Conservation (phyloP, 2,888 invertebrate species). For the Himalopsyche tibetana region DNA sequence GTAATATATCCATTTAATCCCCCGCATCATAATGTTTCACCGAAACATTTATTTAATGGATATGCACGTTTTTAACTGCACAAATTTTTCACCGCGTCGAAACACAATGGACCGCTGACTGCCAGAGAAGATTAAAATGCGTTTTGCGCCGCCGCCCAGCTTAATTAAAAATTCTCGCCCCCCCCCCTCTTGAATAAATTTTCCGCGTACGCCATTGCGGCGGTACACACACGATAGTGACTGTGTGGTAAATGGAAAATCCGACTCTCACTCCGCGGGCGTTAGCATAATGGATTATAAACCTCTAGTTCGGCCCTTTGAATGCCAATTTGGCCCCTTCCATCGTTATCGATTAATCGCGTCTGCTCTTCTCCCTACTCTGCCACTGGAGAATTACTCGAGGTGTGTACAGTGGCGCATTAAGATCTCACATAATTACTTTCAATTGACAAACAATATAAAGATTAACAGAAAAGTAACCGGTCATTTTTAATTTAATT, state of each 20-base stretch:
- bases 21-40: background rate
- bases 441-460: too few species aligned
- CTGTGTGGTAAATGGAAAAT: conserved; percentile 46
- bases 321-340: conserved; percentile 62
- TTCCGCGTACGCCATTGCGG: conserved; percentile 34
- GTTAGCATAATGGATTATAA: conserved; percentile 64
- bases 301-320: conserved; percentile 61
- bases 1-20: background rate
- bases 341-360: conserved; percentile 58
- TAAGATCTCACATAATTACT: background rate
- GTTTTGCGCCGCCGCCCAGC: conserved; percentile 30
- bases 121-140: conserved; percentile 24
- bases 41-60: conserved; percentile 27
- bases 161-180: conserved; percentile 42
- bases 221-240: conserved; percentile 54
- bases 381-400: conserved; percentile 32
- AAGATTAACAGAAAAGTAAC: too few species aligned
- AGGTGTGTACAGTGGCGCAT: background rate
- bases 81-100: conserved; percentile 18
- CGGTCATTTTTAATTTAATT: too few species aligned
- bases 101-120: conserved; percentile 8
- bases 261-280: conserved; percentile 52
- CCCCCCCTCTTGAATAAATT: conserved; percentile 28
- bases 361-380: conserved; percentile 6
- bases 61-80: background rate